A percentile compares a stretch with the other conserved stretches of the same genome.
Conservation (phyloP, 2,113 vertebrate species). For the Zosterops lateralis region DNA sequence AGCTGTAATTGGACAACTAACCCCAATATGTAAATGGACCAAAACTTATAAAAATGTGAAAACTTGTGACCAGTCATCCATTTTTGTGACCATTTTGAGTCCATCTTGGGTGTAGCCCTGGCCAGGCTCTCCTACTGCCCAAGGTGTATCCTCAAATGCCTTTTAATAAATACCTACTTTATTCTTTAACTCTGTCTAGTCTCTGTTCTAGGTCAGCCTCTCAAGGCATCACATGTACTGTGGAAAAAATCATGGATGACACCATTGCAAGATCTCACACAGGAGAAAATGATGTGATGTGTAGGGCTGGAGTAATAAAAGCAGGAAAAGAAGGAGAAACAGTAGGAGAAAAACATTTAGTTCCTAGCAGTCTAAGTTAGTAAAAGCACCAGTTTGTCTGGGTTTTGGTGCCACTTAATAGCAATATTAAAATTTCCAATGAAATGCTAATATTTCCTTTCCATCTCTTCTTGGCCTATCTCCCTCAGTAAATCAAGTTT, state of each 20-base stretch:
- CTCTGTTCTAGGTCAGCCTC: neutral
- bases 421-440: slow-evolving; percentile 51
- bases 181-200: neutral
- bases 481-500: slow-evolving; percentile 37
- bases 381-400: slow-evolving; percentile 37
- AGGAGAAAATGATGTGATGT: slow-evolving; percentile 24
- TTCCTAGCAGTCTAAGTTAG: slow-evolving; percentile 33
- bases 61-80: neutral
- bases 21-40: neutral
- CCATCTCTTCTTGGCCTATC: neutral
- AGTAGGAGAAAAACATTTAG: slow-evolving; percentile 14
- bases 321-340: neutral
- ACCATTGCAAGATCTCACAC: neutral
- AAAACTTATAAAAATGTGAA: neutral
- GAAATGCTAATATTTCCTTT: slow-evolving; percentile 41
- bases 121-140: neutral
- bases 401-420: neutral
- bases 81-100: neutral
- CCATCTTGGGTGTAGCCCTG: neutral
- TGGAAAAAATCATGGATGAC: neutral
- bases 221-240: neutral
- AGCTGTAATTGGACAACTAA: neutral
- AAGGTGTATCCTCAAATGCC: neutral
- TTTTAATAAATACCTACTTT: neutral
- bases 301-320: neutral